Evolutionary conservation across 2,797 vertebrate genomes (phyloP).

Genomic region (Lepilemur septentrionalis): DNA sequence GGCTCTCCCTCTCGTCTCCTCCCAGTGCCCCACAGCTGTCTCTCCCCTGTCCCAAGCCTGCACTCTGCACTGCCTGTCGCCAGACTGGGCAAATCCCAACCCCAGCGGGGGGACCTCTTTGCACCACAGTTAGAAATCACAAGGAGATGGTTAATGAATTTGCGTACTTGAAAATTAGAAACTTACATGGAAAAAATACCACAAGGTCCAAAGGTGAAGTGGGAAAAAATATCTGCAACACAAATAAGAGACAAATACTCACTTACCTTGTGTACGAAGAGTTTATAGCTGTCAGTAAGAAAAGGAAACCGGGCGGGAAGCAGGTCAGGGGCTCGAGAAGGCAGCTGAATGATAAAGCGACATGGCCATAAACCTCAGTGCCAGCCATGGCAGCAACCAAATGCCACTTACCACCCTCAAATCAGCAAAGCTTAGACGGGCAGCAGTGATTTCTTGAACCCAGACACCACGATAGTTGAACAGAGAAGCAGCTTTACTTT

Average conservation of each 20-base stretch:
- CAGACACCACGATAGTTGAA: not conserved
- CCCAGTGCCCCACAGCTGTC: not conserved
- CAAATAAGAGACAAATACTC: not conserved
- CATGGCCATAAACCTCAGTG: no score
- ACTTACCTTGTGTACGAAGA: not conserved
- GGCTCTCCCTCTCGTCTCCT: accelerated
- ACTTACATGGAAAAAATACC: not conserved
- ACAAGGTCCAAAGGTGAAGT: not conserved
- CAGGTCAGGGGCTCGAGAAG: not conserved
- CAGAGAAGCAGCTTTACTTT: not conserved
- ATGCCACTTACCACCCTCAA: not conserved
- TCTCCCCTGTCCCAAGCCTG: not conserved
- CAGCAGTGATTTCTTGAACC: not conserved
- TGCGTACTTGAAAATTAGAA: not conserved
- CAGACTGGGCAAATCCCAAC: not conserved
- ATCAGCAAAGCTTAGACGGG: not conserved
- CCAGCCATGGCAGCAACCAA: not conserved
- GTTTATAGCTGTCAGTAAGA: not conserved
- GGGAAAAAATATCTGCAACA: not conserved
- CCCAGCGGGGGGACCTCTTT: not conserved
- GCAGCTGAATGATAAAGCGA: not conserved
- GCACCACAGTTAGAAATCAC: not conserved
- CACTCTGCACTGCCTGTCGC: not conserved
- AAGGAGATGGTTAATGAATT: not conserved
- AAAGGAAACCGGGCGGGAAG: not conserved